Evolutionary conservation across 2,797 vertebrate species (phyloP), one percentile per base, ranked within the genome.

Genomic region (Chelmon rostratus): DNA sequence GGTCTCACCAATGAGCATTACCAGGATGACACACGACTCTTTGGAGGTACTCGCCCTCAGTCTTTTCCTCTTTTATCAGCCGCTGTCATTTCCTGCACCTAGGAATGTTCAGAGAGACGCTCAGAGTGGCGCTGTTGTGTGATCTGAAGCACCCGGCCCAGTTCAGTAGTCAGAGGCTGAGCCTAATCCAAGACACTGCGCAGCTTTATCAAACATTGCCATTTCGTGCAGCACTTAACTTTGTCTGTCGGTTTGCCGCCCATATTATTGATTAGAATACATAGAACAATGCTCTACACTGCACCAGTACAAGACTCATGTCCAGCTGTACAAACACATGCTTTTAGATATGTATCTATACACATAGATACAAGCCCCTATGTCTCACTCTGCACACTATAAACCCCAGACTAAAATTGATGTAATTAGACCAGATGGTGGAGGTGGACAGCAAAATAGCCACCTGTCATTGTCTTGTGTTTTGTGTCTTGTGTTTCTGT

Each of bases 1-100:
- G 95, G 95, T 96, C 92, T 96, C 91, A 95, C 93, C 94, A 94
- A 92, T 95, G 95, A 96, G 88, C 95, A 93, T 96, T 96, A 95
- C 96, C 95, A 95, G 94, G 95, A 96, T 93, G 95, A 96, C 91
- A 95, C 94, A 49, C 94, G 94, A 79, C 96, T 96, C 84, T 95
- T 96, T 94, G 94, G 96, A 96, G 96, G 96, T 96, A 96, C 93
- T 90, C 84, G 80, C 88, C 92, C 83, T 87, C 88, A 91, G 90
- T 90, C 86, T 91, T 89, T 88, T 92, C 86, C 84, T 88, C 82
- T 90, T 88, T 74, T 92, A 84, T 92, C 84, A 83, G 82, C 86
- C 71, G 83, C 89, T 92, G 85, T 88, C 86, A 89, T 91, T 82
- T 82, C 59, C 68, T 85, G 75, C 81, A 87, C 59, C 42, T 73